Conservation (phyloP, 1,140 invertebrate genomes). For the Chrysomallon squamiferum region DNA sequence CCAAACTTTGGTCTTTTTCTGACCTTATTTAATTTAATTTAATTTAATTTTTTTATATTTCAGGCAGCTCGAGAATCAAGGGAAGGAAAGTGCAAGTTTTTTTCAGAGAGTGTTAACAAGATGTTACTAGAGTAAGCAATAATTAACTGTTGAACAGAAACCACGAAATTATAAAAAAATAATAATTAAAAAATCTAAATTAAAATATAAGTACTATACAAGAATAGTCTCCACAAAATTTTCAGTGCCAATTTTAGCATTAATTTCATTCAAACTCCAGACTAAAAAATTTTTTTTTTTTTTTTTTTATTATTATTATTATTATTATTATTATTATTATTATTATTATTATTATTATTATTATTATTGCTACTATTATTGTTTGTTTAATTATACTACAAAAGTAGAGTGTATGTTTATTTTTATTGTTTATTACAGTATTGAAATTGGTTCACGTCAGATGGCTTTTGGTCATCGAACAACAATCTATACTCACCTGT, state of each 20-base stretch:
- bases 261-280: too few relatives aligned
- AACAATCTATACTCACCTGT: slow-evolving; percentile 71
- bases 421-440: slow-evolving; percentile 64
- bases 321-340: background rate
- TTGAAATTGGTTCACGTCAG: slow-evolving; percentile 69
- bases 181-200: too few relatives aligned
- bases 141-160: too few relatives aligned
- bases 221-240: background rate
- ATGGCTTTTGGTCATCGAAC: slow-evolving; percentile 63
- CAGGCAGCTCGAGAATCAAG: slow-evolving; percentile 66
- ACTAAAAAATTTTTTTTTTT: slow-evolving; percentile 8
- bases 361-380: too few relatives aligned
- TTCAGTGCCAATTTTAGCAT: too few relatives aligned
- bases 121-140: slow-evolving; percentile 68
- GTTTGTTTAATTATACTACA: too few relatives aligned
- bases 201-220: background rate
- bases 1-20: too few relatives aligned
- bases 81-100: slow-evolving; percentile 73
- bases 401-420: background rate
- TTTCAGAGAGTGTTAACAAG: slow-evolving; percentile 70
- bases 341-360: background rate
- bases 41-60: too few relatives aligned
- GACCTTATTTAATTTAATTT: too few relatives aligned
- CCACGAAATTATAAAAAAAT: too few relatives aligned
- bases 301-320: slow-evolving; percentile 8